These are phyloP conservation scores for Parazoanthus atlanticus DNA, from an alignment of 92 coral and sea anemone genomes.

Conservation along the genomic window DNA sequence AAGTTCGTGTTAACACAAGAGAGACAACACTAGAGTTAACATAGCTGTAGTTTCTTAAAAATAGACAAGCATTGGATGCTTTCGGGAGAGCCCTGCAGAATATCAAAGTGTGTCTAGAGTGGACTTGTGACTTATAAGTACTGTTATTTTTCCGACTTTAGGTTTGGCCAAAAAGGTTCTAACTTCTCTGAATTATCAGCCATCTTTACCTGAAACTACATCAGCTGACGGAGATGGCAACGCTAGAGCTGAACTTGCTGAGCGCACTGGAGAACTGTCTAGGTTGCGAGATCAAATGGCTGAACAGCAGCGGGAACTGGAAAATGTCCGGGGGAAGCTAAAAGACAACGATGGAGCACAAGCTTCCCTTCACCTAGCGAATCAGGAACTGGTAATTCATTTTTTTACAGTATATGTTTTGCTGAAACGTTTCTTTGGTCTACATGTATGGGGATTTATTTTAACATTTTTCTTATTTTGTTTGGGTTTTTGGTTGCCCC, in stretches of 20 bases:
- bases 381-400: slow-evolving; percentile 77
- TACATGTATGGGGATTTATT: too few relatives aligned
- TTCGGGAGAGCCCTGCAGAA: not conserved
- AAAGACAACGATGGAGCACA: slow-evolving; percentile 59
- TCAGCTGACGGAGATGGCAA: slow-evolving; percentile 52
- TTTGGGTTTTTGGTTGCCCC: too few relatives aligned
- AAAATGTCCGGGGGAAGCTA: slow-evolving; percentile 64
- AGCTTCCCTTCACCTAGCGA: slow-evolving; percentile 66
- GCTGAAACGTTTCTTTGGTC: too few relatives aligned
- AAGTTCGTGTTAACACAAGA: too few relatives aligned
- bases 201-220: slow-evolving; percentile 40
- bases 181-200: slow-evolving; percentile 36
- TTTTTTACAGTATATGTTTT: not conserved
- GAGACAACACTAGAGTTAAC: too few relatives aligned
- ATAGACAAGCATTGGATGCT: too few relatives aligned
- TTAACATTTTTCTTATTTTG: too few relatives aligned
- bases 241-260: slow-evolving; percentile 68
- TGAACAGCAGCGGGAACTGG: slow-evolving; percentile 73
- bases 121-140: too few relatives aligned
- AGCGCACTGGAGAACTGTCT: slow-evolving; percentile 76
- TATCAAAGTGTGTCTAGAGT: not conserved
- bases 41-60: too few relatives aligned
- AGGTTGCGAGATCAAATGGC: slow-evolving; percentile 77
- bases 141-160: slow-evolving; percentile 5
- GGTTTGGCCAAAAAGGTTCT: slow-evolving; percentile 77